phyloP scores from a whole-genome alignment of 2,797 vertebrate genomes.

The Taenioides sp. region DNA sequence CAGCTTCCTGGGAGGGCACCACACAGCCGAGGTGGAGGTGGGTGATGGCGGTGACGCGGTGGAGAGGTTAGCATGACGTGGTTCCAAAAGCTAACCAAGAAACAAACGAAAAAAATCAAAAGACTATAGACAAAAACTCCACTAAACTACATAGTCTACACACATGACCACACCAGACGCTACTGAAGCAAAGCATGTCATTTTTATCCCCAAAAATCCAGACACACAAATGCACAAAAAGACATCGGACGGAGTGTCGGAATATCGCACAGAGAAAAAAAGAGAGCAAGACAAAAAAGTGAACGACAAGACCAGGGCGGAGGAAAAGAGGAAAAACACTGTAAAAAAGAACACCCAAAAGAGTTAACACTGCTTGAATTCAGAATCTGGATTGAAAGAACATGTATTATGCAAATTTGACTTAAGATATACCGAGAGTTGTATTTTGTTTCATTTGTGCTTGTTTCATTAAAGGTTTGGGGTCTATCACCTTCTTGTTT shows the following conservation, averaged over 20 bases:
- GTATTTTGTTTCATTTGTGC: neutral
- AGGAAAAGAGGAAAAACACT: constrained; percentile 34
- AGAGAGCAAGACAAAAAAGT: constrained; percentile 39
- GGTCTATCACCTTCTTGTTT: too few relatives aligned
- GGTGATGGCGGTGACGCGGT: constrained; percentile 51
- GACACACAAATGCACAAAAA: constrained; percentile 47
- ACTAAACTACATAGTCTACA: constrained; percentile 84
- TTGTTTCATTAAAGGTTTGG: neutral
- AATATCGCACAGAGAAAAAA: constrained; percentile 44
- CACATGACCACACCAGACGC: constrained; percentile 76
- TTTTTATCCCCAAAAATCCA: constrained; percentile 43
- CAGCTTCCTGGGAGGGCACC: constrained; percentile 51
- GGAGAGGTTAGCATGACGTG: constrained; percentile 61
- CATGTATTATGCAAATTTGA: too few relatives aligned
- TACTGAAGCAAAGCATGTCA: constrained; percentile 74
- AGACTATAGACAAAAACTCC: constrained; percentile 73
- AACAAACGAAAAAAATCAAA: constrained; percentile 63
- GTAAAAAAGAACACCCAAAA: constrained; percentile 13
- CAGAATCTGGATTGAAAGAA: neutral
- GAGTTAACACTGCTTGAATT: neutral
- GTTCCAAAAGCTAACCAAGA: constrained; percentile 60
- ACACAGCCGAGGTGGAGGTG: constrained; percentile 71
- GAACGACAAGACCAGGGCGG: constrained; percentile 31
- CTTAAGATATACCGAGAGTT: too few relatives aligned
- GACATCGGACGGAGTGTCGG: constrained; percentile 32